phyloP scores from a whole-genome alignment of 2,113 vertebrate genomes.

The Guaruba guarouba region DNA sequence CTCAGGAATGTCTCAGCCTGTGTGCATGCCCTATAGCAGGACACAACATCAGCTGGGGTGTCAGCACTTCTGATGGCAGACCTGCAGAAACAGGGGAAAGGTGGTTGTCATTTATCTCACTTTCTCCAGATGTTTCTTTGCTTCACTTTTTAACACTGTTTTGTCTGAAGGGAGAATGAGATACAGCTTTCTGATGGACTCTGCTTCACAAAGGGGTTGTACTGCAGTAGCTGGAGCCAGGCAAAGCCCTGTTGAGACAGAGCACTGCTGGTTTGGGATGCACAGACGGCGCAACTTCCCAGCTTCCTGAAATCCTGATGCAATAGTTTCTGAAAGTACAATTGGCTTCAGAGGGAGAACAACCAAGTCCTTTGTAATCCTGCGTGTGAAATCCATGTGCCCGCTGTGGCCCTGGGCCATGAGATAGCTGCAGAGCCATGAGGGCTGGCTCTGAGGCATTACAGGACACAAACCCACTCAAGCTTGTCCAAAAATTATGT shows the following conservation, averaged over 20 bases:
- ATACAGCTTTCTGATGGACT: not conserved
- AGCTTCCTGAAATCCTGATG: accelerated
- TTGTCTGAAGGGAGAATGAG: not conserved
- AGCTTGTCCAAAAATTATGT: not conserved
- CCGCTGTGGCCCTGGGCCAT: accelerated
- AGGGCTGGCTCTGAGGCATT: not conserved
- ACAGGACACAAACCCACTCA: not conserved
- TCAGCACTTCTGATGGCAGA: not conserved
- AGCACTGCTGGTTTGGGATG: not conserved
- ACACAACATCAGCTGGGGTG: not conserved
- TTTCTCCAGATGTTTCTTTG: not conserved
- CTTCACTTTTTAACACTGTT: not conserved
- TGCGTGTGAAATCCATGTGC: accelerated
- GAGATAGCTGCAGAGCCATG: accelerated
- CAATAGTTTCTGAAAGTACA: not conserved
- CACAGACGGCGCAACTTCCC: accelerated
- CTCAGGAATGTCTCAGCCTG: not conserved
- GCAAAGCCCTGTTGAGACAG: not conserved
- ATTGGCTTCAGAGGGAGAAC: not conserved
- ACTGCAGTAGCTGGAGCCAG: accelerated
- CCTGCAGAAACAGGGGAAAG: not conserved
- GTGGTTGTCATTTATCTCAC: not conserved
- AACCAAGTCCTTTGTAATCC: not conserved
- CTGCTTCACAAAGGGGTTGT: not conserved
- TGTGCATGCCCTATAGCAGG: accelerated